Conservation (phyloP, 2,797 vertebrate genomes). For the Semotilus atromaculatus region DNA sequence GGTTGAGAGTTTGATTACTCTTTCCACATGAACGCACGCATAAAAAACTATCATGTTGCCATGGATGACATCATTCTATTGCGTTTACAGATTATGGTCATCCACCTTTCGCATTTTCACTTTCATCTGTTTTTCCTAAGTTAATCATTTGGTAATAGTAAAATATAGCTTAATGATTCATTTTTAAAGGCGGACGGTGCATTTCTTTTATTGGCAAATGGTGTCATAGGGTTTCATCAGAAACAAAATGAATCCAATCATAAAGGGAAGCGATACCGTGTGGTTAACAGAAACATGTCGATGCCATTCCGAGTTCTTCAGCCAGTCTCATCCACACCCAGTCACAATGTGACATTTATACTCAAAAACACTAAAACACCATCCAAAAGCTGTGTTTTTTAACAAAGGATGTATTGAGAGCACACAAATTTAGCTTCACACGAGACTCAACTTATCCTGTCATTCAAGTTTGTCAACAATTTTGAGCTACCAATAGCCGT, state of each 20-base stretch:
- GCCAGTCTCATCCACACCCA: slow-evolving; percentile 30
- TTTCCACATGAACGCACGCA: slow-evolving; percentile 46
- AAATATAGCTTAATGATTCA: not conserved
- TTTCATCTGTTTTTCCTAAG: slow-evolving; percentile 8
- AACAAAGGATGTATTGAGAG: slow-evolving; percentile 23
- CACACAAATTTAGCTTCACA: not conserved
- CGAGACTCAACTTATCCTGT: slow-evolving; percentile 26
- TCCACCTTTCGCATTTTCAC: slow-evolving; percentile 17
- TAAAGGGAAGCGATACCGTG: slow-evolving; percentile 59
- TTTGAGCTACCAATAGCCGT: not conserved
- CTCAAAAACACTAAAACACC: slow-evolving; percentile 6
- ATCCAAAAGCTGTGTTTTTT: slow-evolving; percentile 3
- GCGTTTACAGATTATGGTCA: not conserved
- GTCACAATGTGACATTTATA: not conserved
- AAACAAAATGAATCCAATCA: not conserved
- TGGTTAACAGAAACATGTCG: slow-evolving; percentile 32
- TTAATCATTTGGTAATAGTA: not conserved
- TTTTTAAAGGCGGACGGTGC: not conserved
- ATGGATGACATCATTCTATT: slow-evolving; percentile 46
- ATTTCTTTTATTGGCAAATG: slow-evolving; percentile 11
- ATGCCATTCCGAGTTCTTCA: not conserved
- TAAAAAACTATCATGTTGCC: slow-evolving; percentile 43
- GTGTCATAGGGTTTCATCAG: not conserved
- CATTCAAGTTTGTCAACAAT: slow-evolving; percentile 39
- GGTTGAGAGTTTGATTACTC: slow-evolving; percentile 78